Percentiles rank a stretch among this genome's conserved stretches.
These are phyloP conservation scores for Agrotis puta DNA, from an alignment of 2,888 invertebrate genomes.

Conservation along the genomic window DNA sequence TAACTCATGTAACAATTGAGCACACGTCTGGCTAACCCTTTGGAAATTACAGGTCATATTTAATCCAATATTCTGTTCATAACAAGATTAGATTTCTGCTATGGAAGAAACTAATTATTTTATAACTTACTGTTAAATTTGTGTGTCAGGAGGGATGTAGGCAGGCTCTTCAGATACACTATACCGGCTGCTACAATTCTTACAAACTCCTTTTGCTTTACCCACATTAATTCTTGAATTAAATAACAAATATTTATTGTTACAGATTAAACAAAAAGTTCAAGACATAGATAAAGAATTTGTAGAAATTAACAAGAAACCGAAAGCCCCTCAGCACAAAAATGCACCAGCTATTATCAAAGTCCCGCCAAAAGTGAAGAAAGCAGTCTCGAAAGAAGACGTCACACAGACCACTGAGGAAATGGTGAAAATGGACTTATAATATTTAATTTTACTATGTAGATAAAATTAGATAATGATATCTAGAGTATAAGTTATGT, in stretches of 20 bases:
- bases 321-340: constrained; percentile 65
- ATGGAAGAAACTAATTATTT: too few species aligned
- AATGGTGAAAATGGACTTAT: constrained; percentile 86
- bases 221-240: too few species aligned
- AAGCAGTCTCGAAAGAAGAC: constrained; percentile 23
- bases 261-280: constrained; percentile 86
- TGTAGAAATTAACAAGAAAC: constrained; percentile 80
- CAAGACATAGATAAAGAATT: constrained; percentile 86
- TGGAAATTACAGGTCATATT: too few species aligned
- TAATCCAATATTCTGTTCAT: too few species aligned
- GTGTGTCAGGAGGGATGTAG: too few species aligned
- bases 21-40: too few species aligned
- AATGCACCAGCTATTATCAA: constrained; percentile 67
- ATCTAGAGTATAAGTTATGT: constrained; percentile 12
- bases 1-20: too few species aligned
- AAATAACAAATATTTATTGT: constrained; percentile 32
- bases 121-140: too few species aligned
- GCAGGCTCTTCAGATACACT: too few species aligned
- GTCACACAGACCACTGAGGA: constrained; percentile 73
- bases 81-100: too few species aligned
- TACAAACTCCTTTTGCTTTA: too few species aligned
- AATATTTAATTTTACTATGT: constrained; percentile 65
- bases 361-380: constrained; percentile 72
- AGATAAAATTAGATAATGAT: neutral
- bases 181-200: too few species aligned